These are phyloP conservation scores for Apoderus coryli DNA, from an alignment of 2,888 invertebrate species.

Conservation along the genomic window DNA sequence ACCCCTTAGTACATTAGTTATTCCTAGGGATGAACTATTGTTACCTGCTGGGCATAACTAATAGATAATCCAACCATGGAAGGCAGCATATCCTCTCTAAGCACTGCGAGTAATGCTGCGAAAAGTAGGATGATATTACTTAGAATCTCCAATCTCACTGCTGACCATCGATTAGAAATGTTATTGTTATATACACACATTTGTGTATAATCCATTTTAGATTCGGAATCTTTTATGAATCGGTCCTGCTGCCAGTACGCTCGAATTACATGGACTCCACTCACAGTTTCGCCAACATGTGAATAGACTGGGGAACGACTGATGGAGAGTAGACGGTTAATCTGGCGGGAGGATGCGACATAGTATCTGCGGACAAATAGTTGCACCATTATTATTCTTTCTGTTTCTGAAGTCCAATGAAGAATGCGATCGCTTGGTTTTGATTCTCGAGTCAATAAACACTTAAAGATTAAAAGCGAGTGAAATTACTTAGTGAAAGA, in stretches of 20 bases:
- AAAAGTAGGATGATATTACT: conserved; percentile 92
- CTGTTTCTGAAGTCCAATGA: no score
- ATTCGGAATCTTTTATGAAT: conserved; percentile 78
- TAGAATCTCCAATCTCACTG: conserved; percentile 86
- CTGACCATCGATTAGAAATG: conserved; percentile 89
- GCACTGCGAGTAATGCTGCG: conserved; percentile 80
- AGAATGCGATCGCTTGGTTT: no score
- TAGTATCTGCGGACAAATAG: conserved; percentile 86
- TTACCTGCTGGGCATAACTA: conserved; percentile 69
- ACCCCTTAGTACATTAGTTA: no score
- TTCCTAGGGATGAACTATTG: no score
- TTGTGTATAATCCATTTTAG: conserved; percentile 82
- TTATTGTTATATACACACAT: conserved; percentile 82
- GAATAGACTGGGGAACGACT: conserved; percentile 93
- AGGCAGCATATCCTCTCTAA: conserved; percentile 54
- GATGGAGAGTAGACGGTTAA: conserved; percentile 85
- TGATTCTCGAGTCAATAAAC: no score
- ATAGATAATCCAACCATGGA: conserved; percentile 81
- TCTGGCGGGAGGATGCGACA: conserved; percentile 81
- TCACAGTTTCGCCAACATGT: conserved; percentile 88
- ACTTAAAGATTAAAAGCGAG: no score
- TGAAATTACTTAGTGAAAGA: no score
- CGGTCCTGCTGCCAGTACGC: conserved; percentile 67
- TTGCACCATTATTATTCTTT: no score
- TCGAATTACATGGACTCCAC: conserved; percentile 70